Conservation (phyloP, 2,113 vertebrate genomes). For the Apaloderma vittatum region DNA sequence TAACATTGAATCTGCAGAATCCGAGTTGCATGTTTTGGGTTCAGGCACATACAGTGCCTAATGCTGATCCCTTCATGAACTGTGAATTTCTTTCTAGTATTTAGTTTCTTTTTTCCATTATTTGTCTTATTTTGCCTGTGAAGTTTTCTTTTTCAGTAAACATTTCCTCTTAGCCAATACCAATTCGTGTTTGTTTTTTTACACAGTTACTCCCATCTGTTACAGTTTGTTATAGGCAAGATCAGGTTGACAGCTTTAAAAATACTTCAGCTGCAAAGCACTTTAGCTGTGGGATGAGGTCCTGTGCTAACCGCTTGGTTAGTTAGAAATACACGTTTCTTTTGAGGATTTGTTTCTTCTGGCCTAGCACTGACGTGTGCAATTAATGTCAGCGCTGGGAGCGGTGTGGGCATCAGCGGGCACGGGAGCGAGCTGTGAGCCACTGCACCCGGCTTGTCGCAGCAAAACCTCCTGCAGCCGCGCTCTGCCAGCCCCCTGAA, state of each 20-base stretch:
- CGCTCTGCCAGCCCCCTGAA: not conserved
- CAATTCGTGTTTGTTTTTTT: not conserved
- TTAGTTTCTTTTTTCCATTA: not conserved
- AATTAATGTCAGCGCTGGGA: accelerated
- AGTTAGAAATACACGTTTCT: not conserved
- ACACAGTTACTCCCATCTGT: not conserved
- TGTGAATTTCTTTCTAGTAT: not conserved
- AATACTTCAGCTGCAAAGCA: not conserved
- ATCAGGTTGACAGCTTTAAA: not conserved
- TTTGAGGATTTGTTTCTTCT: not conserved
- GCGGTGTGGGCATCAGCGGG: not conserved
- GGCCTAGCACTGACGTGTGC: not conserved
- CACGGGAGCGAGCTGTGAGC: accelerated
- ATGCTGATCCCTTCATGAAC: not conserved
- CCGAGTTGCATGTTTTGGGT: not conserved
- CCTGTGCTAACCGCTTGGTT: not conserved
- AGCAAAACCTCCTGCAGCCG: not conserved
- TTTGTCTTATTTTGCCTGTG: not conserved
- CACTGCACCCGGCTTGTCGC: not conserved
- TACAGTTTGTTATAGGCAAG: not conserved
- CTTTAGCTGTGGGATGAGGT: not conserved
- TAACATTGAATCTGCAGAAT: not conserved
- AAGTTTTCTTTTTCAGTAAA: not conserved
- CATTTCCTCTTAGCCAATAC: not conserved
- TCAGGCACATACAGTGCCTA: not conserved